These are phyloP conservation scores for Brassicogethes aeneus DNA, from an alignment of 2,888 invertebrate genomes.

Conservation along the genomic window DNA sequence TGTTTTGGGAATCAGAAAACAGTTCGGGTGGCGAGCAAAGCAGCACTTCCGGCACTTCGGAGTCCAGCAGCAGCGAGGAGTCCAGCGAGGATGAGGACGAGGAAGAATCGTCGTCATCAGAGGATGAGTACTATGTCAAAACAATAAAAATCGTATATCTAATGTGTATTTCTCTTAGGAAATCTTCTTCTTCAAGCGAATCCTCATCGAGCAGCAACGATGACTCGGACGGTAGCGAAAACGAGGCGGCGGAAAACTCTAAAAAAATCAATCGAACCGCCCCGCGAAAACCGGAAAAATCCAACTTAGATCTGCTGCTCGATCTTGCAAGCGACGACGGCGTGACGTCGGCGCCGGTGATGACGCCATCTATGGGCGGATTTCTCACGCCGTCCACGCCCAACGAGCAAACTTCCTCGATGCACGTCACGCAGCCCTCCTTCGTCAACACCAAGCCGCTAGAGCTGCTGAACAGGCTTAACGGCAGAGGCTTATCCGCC, in stretches of 20 bases:
- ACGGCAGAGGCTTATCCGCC: slow-evolving; percentile 57
- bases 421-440: slow-evolving; percentile 52
- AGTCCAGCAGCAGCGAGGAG: slow-evolving; percentile 32
- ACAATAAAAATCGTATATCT: too few species aligned
- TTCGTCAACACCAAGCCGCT: slow-evolving; percentile 50
- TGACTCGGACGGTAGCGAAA: slow-evolving; percentile 14
- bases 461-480: slow-evolving; percentile 64
- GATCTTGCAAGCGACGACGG: slow-evolving; percentile 69
- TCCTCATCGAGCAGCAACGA: slow-evolving; percentile 16
- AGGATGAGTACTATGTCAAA: slow-evolving; percentile 20
- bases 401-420: slow-evolving; percentile 28
- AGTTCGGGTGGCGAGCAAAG: slow-evolving; percentile 35
- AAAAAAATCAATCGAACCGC: slow-evolving; percentile 24
- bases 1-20: slow-evolving; percentile 31
- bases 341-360: slow-evolving; percentile 48
- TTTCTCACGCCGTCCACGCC: slow-evolving; percentile 56
- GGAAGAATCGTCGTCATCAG: slow-evolving; percentile 28
- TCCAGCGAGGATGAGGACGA: slow-evolving; percentile 6
- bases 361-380: slow-evolving; percentile 77
- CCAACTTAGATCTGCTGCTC: slow-evolving; percentile 73
- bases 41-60: slow-evolving; percentile 20
- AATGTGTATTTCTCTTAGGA: too few species aligned
- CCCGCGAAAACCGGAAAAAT: slow-evolving; percentile 32
- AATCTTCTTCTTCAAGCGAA: slow-evolving; percentile 4
- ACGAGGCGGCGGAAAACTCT: slow-evolving; percentile 8